Evolutionary conservation across 2,888 invertebrate genomes (phyloP).

Genomic region (Archaeoteleia sp.): DNA sequence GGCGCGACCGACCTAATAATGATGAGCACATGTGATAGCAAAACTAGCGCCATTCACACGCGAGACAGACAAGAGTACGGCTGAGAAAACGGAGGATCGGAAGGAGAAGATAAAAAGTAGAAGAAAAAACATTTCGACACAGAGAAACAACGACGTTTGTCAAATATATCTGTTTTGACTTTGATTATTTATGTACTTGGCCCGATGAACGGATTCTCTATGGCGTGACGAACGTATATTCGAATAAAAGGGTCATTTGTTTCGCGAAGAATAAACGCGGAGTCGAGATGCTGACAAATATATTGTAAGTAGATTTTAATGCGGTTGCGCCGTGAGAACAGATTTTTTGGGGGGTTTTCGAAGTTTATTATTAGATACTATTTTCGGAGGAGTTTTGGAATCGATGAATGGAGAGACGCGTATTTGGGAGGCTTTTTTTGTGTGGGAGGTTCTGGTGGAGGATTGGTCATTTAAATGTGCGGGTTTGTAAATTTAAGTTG

Average conservation of each 20-base stretch:
- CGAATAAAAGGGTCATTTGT: constrained; percentile 13
- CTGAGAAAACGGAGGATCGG: background rate
- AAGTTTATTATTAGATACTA: no score
- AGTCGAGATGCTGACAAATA: background rate
- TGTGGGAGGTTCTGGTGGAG: no score
- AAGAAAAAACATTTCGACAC: constrained; percentile 1
- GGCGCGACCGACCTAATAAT: constrained; percentile 57
- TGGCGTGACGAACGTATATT: constrained; percentile 7
- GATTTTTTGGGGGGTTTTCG: no score
- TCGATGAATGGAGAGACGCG: no score
- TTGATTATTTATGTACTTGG: constrained; percentile 39
- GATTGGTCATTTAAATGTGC: no score
- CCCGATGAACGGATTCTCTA: constrained; percentile 17
- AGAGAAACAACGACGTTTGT: background rate
- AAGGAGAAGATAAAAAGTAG: no score
- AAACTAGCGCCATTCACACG: background rate
- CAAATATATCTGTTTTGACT: constrained; percentile 24
- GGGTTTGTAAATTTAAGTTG: no score
- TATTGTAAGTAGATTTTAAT: no score
- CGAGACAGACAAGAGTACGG: background rate
- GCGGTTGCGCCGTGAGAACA: no score
- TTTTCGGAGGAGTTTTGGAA: no score
- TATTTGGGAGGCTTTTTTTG: no score
- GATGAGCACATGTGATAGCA: constrained; percentile 1
- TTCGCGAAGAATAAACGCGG: background rate